Evolutionary conservation across 2,888 invertebrate species (phyloP).

Genomic region (Aquatica leii): DNA sequence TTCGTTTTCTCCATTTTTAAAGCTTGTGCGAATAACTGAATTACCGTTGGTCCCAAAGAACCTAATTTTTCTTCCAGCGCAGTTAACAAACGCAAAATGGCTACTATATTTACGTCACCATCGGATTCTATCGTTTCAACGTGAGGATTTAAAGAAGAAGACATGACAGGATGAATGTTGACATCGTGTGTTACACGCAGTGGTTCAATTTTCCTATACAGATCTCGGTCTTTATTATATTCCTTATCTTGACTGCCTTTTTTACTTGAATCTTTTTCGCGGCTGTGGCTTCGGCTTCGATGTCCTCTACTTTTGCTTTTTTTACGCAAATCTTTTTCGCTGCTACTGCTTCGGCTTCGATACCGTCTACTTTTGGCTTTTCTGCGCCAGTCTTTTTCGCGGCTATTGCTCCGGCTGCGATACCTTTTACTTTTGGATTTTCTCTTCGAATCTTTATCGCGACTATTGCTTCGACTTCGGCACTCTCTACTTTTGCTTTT

Average conservation of each 20-base stretch:
- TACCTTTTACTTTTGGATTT: constrained; percentile 39
- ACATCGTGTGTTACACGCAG: constrained; percentile 52
- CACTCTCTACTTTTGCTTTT: too few relatives aligned
- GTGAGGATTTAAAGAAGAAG: constrained; percentile 20
- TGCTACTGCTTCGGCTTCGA: too few relatives aligned
- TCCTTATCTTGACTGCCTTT: constrained; percentile 1
- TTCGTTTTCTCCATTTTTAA: constrained; percentile 78
- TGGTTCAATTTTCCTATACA: constrained; percentile 33
- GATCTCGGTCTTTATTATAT: constrained; percentile 28
- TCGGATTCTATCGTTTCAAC: constrained; percentile 41
- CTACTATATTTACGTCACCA: constrained; percentile 67
- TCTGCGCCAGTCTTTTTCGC: not conserved
- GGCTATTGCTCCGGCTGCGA: not conserved
- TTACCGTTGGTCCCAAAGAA: constrained; percentile 83
- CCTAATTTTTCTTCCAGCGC: too few relatives aligned
- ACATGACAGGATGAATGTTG: constrained; percentile 49
- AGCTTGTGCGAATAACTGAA: constrained; percentile 79
- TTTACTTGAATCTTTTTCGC: not conserved
- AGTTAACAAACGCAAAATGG: constrained; percentile 75
- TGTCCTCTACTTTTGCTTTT: constrained; percentile 37
- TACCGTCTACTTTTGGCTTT: not conserved
- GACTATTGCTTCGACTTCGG: constrained; percentile 9
- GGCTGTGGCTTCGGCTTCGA: not conserved
- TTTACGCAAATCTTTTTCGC: too few relatives aligned
- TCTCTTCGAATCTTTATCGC: too few relatives aligned